Conservation (phyloP, 2,113 vertebrate species). For the Cyprichromis sp. region DNA sequence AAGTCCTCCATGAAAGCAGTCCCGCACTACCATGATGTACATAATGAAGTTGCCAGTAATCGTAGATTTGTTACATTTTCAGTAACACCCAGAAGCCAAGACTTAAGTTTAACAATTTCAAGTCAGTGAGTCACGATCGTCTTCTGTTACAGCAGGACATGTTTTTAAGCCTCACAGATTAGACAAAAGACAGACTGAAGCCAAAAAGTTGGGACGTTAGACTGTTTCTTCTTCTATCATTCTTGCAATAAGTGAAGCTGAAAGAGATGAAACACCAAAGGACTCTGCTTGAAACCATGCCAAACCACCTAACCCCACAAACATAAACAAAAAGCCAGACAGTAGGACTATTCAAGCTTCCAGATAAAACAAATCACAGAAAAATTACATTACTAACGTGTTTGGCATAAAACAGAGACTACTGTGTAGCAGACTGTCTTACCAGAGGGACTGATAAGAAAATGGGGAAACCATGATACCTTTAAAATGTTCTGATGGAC, state of each 20-base stretch:
- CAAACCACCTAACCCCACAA: background rate
- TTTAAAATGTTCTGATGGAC: background rate
- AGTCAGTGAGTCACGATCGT: background rate
- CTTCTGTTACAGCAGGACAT: accelerated
- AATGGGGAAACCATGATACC: background rate
- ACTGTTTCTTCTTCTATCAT: background rate
- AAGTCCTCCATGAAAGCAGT: background rate
- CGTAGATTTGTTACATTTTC: background rate
- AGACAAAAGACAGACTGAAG: background rate
- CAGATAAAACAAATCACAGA: background rate
- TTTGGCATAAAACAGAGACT: background rate
- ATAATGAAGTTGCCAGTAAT: background rate
- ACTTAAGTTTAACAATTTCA: background rate
- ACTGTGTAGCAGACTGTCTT: background rate
- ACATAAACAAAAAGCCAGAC: background rate
- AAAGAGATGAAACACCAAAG: background rate
- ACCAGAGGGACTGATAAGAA: background rate
- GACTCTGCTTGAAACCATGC: background rate
- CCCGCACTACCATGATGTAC: background rate
- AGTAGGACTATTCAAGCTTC: background rate
- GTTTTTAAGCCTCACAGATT: background rate
- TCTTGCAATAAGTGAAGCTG: background rate
- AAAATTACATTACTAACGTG: background rate
- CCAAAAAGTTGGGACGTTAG: background rate
- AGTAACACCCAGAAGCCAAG: background rate